Percentiles rank a stretch among this genome's conserved stretches.
Conservation (phyloP, 2,888 invertebrate species). For the Furcula furcula region DNA sequence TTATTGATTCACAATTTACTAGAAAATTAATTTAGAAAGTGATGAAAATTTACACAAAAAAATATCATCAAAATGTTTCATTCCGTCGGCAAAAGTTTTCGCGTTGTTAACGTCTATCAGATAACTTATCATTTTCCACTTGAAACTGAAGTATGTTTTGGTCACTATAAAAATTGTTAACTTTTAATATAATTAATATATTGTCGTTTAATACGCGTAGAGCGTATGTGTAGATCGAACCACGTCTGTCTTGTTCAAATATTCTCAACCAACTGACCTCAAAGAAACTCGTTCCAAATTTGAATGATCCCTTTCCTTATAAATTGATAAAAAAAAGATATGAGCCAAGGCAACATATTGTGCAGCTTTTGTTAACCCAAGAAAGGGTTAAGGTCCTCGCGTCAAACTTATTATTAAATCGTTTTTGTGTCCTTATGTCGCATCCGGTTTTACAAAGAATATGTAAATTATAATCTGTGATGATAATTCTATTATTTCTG, state of each 20-base stretch:
- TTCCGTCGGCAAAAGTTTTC: slow-evolving; percentile 35
- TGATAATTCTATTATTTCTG: slow-evolving; percentile 78
- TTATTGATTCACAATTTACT: too few species aligned
- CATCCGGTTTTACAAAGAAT: slow-evolving; percentile 74
- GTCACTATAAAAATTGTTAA: too few species aligned
- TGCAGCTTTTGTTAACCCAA: slow-evolving; percentile 71
- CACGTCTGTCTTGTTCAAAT: slow-evolving; percentile 59
- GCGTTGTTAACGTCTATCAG: slow-evolving; percentile 4
- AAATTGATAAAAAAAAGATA: slow-evolving; percentile 56
- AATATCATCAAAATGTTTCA: slow-evolving; percentile 8
- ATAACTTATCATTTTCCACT: too few species aligned
- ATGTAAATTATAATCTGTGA: slow-evolving; percentile 80
- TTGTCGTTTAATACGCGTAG: not conserved
- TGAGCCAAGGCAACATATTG: slow-evolving; percentile 73
- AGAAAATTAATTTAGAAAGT: not conserved
- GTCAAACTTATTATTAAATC: slow-evolving; percentile 79
- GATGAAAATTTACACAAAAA: not conserved
- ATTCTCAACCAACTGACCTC: slow-evolving; percentile 71
- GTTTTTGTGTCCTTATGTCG: slow-evolving; percentile 78
- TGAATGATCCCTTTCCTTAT: slow-evolving; percentile 73
- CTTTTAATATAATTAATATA: slow-evolving; percentile 1
- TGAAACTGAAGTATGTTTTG: too few species aligned
- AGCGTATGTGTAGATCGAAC: slow-evolving; percentile 18
- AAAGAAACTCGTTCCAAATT: slow-evolving; percentile 74
- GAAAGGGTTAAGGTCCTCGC: slow-evolving; percentile 75